A percentile compares a stretch with the other conserved stretches of the same genome.
These are phyloP conservation scores for Eclectus roratus DNA, from an alignment of 2,113 vertebrate genomes.

Conservation along the genomic window DNA sequence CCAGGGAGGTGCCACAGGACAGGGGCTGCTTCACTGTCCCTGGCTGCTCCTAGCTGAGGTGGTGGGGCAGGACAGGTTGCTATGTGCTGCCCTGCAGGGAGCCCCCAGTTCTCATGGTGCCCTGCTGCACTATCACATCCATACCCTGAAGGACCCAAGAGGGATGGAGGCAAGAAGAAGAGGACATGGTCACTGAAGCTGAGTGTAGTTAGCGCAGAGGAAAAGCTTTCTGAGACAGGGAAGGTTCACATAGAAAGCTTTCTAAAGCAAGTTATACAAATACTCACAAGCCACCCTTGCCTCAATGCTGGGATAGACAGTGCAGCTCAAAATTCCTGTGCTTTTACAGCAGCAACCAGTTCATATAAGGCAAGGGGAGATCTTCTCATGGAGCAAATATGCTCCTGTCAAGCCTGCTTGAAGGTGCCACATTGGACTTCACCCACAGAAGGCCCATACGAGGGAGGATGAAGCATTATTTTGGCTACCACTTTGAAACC, in stretches of 20 bases:
- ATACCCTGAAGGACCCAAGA: not conserved
- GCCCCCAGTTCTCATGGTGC: not conserved
- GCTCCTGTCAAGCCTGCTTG: not conserved
- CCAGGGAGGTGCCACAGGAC: not conserved
- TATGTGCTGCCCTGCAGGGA: not conserved
- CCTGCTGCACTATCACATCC: not conserved
- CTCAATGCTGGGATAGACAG: not conserved
- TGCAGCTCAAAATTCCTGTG: not conserved
- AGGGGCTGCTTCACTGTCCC: rapidly evolving
- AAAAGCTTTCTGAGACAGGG: not conserved
- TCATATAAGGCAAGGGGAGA: not conserved
- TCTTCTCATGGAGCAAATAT: not conserved
- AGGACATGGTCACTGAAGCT: not conserved
- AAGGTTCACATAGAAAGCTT: not conserved
- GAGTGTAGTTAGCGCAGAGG: rapidly evolving
- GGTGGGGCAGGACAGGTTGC: not conserved
- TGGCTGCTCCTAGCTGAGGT: not conserved
- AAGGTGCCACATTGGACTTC: not conserved
- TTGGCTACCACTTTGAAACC: not conserved
- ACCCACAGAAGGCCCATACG: not conserved
- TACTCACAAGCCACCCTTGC: not conserved
- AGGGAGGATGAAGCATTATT: not conserved
- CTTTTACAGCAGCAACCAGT: not conserved
- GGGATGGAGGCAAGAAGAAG: not conserved
- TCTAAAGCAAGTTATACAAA: not conserved